Evolutionary conservation across 2,888 invertebrate species (phyloP), one percentile per base, ranked within the genome.

Genomic region (Timema podura): DNA sequence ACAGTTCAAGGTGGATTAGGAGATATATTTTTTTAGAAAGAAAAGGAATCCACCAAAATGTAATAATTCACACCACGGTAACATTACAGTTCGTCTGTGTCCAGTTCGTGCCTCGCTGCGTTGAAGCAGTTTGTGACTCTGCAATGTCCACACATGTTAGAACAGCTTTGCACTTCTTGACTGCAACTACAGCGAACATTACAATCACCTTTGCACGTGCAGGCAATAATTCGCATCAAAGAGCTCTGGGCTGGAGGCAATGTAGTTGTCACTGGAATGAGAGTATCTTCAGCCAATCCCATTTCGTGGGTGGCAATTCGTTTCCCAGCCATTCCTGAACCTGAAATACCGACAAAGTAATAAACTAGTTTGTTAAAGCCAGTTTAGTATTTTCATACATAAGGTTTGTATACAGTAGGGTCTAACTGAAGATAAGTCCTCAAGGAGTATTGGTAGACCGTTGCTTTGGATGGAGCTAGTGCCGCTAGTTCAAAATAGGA

Each of bases 281-380:
- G 13, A n/a, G 5, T 57, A 57, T 57, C 6, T 57, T n/a, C 57
- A 16, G 57, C 57, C 57, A 57, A 8, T n/a, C 57, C 57, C 57
- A 57, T 13, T 57, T 30, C 57, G 57, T 57, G 9, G 57, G 15
- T 1, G 15, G 57, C 57, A 57, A 57, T 57, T n/a, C 57, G 30
- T 57, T 57, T 13, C 13, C 57, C 57, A 8, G 2, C 9, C 9
- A n/a, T 57, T 57, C 57, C 57, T 57, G 8, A 11, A 57, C 13
- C n/a, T 57, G 57, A 57, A 57, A 57, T 57, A 57, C 57, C 15
- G 57, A 57, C 15, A 57, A 57, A 57, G n/a, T 57, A 16, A 13
- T 15, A n/a, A 15, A 11, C 57, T n/a, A 8, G 57, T n/a, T 7
- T n/a, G 57, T 57, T 11, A 57, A 11, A 11, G n/a, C 51, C 30